Evolutionary conservation across 2,113 vertebrate species (phyloP).

Genomic region (Heloderma charlesbogerti): DNA sequence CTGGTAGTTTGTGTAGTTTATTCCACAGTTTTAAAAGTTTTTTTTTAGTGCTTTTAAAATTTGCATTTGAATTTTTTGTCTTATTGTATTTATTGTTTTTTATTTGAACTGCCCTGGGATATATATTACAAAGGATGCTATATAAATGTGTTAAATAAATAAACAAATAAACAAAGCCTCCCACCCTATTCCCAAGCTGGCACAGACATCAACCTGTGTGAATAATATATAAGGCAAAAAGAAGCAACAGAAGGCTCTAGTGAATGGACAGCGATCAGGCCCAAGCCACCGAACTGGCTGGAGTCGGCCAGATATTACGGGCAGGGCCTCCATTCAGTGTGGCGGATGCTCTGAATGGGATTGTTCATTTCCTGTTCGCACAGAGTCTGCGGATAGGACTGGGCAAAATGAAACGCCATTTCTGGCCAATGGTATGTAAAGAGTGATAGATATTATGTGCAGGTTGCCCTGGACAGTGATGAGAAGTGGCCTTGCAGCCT

Average conservation of each 20-base stretch:
- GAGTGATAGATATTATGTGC: neutral
- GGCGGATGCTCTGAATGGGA: neutral
- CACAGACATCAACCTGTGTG: neutral
- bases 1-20: no score
- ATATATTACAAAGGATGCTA: neutral
- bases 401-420: neutral
- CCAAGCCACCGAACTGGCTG: neutral
- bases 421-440: neutral
- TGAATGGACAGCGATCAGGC: neutral
- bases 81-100: neutral
- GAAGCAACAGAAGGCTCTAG: neutral
- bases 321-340: neutral
- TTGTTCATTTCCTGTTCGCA: neutral
- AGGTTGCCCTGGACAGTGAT: neutral
- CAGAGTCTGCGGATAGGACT: neutral
- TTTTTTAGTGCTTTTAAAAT: neutral
- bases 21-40: neutral
- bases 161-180: neutral
- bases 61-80: neutral
- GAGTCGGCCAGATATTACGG: neutral
- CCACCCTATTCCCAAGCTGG: neutral
- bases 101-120: neutral
- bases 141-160: neutral
- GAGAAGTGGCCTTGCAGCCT: neutral
- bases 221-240: neutral